A percentile compares a stretch with the other conserved stretches of the same genome.
Evolutionary conservation across 2,888 invertebrate species (phyloP).

Genomic region (Linyphia triangularis): DNA sequence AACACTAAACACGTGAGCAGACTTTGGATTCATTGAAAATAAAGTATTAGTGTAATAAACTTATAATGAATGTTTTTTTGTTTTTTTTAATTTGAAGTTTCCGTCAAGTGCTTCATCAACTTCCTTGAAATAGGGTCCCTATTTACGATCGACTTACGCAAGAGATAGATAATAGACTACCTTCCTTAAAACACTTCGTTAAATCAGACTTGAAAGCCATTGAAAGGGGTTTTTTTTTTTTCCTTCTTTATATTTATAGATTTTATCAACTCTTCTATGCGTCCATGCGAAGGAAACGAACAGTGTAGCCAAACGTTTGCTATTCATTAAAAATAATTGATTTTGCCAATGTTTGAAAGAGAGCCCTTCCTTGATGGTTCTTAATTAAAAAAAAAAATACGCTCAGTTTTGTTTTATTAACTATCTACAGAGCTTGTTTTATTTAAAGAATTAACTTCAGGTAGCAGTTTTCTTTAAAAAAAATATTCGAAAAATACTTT

Average conservation of each 20-base stretch:
- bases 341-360: conserved; percentile 54
- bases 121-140: neutral
- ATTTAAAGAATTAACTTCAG: too few species aligned
- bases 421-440: conserved; percentile 24
- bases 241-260: conserved; percentile 45
- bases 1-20: too few species aligned
- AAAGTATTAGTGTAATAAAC: neutral
- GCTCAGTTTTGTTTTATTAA: neutral
- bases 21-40: too few species aligned
- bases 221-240: conserved; percentile 50
- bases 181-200: conserved; percentile 54
- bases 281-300: conserved; percentile 28
- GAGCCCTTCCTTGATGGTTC: neutral
- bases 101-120: neutral
- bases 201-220: conserved; percentile 32
- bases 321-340: conserved; percentile 66
- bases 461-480: too few species aligned
- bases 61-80: neutral
- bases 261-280: conserved; percentile 34
- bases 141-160: conserved; percentile 47
- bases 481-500: too few species aligned
- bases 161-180: conserved; percentile 22
- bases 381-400: neutral
- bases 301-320: conserved; percentile 42
- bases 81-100: neutral